A percentile compares a stretch with the other conserved stretches of the same genome.
These are phyloP conservation scores for Engraulis encrasicolus DNA, from an alignment of 2,113 vertebrate genomes.

Conservation along the genomic window DNA sequence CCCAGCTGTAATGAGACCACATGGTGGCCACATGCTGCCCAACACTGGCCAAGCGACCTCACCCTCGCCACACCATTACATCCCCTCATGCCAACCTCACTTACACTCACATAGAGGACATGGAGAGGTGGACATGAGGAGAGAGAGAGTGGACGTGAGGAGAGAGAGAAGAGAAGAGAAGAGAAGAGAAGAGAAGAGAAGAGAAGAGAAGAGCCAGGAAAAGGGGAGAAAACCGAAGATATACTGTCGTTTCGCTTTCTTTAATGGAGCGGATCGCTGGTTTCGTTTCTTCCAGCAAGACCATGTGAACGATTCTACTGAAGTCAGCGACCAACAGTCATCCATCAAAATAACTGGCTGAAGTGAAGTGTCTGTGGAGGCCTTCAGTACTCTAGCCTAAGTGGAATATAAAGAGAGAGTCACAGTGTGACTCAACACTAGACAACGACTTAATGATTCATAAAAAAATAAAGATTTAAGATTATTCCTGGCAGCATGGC, in stretches of 20 bases:
- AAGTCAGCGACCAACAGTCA: background rate
- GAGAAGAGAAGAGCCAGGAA: too few relatives aligned
- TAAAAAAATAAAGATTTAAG: background rate
- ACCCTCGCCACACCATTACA: constrained; percentile 64
- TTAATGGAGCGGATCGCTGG: background rate
- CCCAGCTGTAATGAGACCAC: constrained; percentile 72
- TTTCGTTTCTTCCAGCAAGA: background rate
- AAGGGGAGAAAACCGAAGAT: background rate
- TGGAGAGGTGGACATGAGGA: background rate
- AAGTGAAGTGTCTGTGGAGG: background rate
- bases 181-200: too few relatives aligned
- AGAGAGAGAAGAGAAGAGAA: too few relatives aligned
- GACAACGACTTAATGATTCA: background rate
- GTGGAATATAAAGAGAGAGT: background rate
- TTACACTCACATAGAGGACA: background rate
- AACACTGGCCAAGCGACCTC: constrained; percentile 65
- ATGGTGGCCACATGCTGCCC: constrained; percentile 76
- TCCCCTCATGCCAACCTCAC: background rate
- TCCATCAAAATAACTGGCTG: background rate
- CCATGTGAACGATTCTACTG: background rate
- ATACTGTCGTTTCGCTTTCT: background rate
- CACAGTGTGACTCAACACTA: background rate
- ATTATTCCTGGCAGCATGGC: background rate
- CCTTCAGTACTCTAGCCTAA: background rate
- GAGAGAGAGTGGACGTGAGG: too few relatives aligned